Base-by-base conservation (phyloP, 2,113 vertebrate genomes). In the Dasyurus viverrinus region DNA sequence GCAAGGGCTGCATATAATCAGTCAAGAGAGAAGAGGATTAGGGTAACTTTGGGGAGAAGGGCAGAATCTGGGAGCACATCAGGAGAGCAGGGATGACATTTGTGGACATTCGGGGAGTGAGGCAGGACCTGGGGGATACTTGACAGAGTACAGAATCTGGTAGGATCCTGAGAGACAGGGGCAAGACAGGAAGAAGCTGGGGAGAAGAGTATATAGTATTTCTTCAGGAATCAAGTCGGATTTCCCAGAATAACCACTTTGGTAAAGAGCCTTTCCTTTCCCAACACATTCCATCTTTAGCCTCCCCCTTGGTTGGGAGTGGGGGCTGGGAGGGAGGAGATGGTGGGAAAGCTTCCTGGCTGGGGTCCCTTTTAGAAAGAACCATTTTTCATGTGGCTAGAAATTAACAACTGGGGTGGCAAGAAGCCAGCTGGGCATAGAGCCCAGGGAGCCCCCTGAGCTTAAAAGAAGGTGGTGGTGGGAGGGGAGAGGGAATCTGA, bases 351-450 rank as follows among this genome's bases (percentile, higher is more conserved):
- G 47, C 53, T 92, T 53, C 60, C 14, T 47, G 48, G 24, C n/a
- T 7, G 55, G 90, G 89, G 50, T 84, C 68, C 68, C 68, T 84
- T 84, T 84, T 90, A 94, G 84, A 30, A 47, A 93, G 68, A 89
- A 42, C 26, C 30, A 55, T 84, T 84, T 42, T 19, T 84, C 25
- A 2, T 9, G 3, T 46, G 92, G 54, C 60, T 68, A 94, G 55
- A 90, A 90, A 30, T 90, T 95, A 47, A 50, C 23, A 68, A 22
- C 30, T 91, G 53, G 47, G 30, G 54, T 57, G 90, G 11, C 55
- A 93, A 94, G 60, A 68, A 97, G 89, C 60, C 36, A 93, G 12
- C 24, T 0, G 57, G 55, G n/a, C 54, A 11, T 53, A 46, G 24
- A 76, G 42, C 23, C 27, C 24, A 0, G 2, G 76, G 52, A 84